Conservation (phyloP, 37 sponge, comb jelly and placozoan genomes). For the Geodia barretti region DNA sequence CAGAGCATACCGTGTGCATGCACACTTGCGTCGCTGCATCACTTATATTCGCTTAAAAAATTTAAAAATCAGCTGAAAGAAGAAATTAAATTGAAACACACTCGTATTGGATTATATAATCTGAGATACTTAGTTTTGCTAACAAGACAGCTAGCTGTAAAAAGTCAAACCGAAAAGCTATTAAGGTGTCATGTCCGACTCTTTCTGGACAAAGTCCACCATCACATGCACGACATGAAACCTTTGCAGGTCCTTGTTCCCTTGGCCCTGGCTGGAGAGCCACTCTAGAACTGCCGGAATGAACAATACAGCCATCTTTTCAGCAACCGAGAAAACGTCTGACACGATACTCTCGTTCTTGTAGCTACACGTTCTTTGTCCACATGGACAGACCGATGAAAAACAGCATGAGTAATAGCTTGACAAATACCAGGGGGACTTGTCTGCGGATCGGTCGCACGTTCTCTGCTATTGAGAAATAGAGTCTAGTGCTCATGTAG, state of each 20-base stretch:
- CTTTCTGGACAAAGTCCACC: too few relatives aligned
- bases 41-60: too few relatives aligned
- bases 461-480: neutral
- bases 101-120: too few relatives aligned
- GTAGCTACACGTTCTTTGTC: neutral
- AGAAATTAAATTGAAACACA: too few relatives aligned
- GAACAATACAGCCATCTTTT: neutral
- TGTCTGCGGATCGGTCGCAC: neutral
- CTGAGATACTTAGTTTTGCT: too few relatives aligned
- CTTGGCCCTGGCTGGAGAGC: neutral
- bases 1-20: too few relatives aligned
- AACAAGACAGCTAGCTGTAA: too few relatives aligned
- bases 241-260: neutral
- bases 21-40: too few relatives aligned
- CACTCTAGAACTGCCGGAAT: neutral
- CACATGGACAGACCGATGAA: neutral
- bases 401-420: neutral
- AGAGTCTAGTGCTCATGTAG: neutral
- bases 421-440: neutral
- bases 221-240: neutral
- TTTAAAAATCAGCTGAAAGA: too few relatives aligned
- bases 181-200: too few relatives aligned
- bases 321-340: neutral
- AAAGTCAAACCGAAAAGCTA: too few relatives aligned
- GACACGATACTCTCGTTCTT: neutral